Conservation (phyloP, 2,888 invertebrate genomes). For the Nycteola revayana region DNA sequence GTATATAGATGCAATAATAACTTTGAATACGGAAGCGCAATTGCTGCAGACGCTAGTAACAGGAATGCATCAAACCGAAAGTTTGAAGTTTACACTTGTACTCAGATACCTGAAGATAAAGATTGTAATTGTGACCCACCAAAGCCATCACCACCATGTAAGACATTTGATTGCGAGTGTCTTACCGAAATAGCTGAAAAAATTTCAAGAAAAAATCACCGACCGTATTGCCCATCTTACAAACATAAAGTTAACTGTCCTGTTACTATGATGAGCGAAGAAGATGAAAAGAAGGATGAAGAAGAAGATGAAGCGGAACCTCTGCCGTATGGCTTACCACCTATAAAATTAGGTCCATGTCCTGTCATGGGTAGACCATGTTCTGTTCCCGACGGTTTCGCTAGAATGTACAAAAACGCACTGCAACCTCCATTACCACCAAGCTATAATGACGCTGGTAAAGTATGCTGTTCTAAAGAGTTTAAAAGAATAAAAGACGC, state of each 20-base stretch:
- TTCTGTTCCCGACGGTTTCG: conserved; percentile 67
- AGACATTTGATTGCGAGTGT: conserved; percentile 69
- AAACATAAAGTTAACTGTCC: conserved; percentile 66
- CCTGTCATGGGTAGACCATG: conserved; percentile 72
- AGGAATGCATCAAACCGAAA: conserved; percentile 6
- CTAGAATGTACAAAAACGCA: conserved; percentile 69
- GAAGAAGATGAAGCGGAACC: conserved; percentile 64
- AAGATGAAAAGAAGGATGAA: conserved; percentile 58
- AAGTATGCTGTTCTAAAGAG: conserved; percentile 74
- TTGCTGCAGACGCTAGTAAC: neutral
- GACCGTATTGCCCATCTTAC: conserved; percentile 64
- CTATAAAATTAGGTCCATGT: conserved; percentile 70
- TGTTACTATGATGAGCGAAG: conserved; percentile 53
- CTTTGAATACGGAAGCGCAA: neutral
- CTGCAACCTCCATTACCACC: conserved; percentile 52
- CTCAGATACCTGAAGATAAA: conserved; percentile 53
- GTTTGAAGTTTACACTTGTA: conserved; percentile 44
- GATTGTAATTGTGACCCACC: conserved; percentile 67
- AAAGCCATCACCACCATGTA: conserved; percentile 62
- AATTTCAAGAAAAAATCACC: conserved; percentile 57
- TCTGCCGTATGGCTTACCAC: conserved; percentile 70
- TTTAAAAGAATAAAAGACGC: conserved; percentile 72
- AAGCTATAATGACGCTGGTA: conserved; percentile 66
- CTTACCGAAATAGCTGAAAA: conserved; percentile 48
- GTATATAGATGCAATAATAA: neutral